These are phyloP conservation scores for Chymomyza costata DNA, from an alignment of 1,140 invertebrate species.

Conservation along the genomic window DNA sequence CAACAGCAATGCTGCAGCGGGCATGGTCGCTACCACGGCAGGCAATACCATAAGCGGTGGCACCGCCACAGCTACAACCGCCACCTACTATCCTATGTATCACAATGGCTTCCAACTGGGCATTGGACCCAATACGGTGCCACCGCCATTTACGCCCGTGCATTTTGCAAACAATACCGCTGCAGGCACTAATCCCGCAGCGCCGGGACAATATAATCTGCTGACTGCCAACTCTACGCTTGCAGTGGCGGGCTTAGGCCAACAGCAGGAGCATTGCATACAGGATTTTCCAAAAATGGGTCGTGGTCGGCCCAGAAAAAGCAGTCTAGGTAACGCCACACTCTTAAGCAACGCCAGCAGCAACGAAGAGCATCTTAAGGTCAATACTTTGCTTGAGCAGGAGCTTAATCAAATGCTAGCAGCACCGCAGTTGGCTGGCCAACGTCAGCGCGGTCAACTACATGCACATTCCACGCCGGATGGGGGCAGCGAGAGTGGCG, in stretches of 20 bases:
- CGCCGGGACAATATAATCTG: conserved; percentile 53
- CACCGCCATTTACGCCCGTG: conserved; percentile 69
- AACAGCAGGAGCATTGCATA: conserved; percentile 30
- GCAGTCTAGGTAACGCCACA: conserved; percentile 18
- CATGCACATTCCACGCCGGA: conserved; percentile 67
- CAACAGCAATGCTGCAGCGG: conserved; percentile 26
- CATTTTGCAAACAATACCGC: conserved; percentile 59
- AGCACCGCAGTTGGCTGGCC: conserved; percentile 37
- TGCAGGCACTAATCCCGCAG: conserved; percentile 42
- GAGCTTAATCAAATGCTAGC: conserved; percentile 70
- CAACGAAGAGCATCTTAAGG: conserved; percentile 53
- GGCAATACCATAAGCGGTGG: conserved; percentile 1
- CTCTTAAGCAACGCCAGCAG: conserved; percentile 15
- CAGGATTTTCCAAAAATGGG: conserved; percentile 61
- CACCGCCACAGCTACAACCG: conserved; percentile 32
- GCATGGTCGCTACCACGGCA: conserved; percentile 5
- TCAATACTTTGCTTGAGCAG: conserved; percentile 61
- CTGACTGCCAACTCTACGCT: conserved; percentile 49
- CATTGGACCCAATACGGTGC: conserved; percentile 65
- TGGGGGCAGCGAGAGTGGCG: conserved; percentile 22
- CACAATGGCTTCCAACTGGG: conserved; percentile 73
- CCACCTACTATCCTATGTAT: conserved; percentile 74
- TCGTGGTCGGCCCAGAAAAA: conserved; percentile 63
- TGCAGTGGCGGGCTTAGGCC: conserved; percentile 30
- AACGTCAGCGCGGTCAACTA: conserved; percentile 36